A percentile compares a stretch with the other conserved stretches of the same genome.
Evolutionary conservation across 2,888 invertebrate species (phyloP).

Genomic region (Andrena chrysosceles): DNA sequence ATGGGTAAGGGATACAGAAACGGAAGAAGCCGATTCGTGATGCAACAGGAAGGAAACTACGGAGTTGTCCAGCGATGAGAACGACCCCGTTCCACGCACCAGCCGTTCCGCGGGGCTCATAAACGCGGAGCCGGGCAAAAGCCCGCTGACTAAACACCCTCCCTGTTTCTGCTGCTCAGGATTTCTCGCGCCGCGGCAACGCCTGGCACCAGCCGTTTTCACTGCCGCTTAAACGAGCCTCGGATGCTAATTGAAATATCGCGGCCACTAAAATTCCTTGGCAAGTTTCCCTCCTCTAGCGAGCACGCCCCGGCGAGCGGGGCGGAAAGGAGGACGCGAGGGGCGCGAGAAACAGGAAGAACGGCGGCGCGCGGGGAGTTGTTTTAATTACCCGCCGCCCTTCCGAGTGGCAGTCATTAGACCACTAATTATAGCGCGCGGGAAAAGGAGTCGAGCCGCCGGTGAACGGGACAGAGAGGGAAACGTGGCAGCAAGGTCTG

Average conservation of each 20-base stretch:
- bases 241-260: constrained; percentile 84
- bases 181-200: constrained; percentile 6
- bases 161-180: neutral
- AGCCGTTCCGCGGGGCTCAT: constrained; percentile 15
- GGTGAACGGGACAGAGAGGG: constrained; percentile 36
- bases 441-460: constrained; percentile 79
- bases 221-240: constrained; percentile 78
- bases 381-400: constrained; percentile 84
- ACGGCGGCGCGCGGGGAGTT: constrained; percentile 70
- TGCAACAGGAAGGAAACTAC: constrained; percentile 58
- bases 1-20: constrained; percentile 20
- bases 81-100: constrained; percentile 2
- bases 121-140: constrained; percentile 38
- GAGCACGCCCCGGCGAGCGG: constrained; percentile 44
- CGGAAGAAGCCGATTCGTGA: constrained; percentile 60
- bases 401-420: constrained; percentile 82
- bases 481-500: neutral
- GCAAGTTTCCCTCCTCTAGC: constrained; percentile 73
- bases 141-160: constrained; percentile 19
- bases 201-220: constrained; percentile 70
- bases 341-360: constrained; percentile 56
- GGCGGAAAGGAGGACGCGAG: constrained; percentile 52
- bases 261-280: constrained; percentile 82
- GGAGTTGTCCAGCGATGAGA: constrained; percentile 39
- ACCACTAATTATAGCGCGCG: constrained; percentile 84